phyloP scores from a whole-genome alignment of 2,888 invertebrate genomes.

The Panorpa germanica region DNA sequence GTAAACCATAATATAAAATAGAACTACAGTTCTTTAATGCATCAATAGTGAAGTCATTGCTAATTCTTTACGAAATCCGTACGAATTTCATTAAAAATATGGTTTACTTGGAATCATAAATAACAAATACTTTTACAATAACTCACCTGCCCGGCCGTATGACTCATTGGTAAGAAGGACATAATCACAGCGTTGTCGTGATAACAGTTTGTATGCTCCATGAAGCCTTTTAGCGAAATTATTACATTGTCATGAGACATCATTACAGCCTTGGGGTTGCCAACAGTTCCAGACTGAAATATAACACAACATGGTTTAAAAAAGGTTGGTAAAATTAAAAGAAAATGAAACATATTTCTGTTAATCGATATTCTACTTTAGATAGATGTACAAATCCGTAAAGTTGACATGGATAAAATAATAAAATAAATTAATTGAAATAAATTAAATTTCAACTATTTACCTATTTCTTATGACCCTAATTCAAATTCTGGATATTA shows the following conservation, averaged over 20 bases:
- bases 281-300: slow-evolving; percentile 68
- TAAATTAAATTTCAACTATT: slow-evolving; percentile 5
- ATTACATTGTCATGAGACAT: slow-evolving; percentile 75
- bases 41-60: too few species aligned
- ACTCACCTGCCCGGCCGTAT: slow-evolving; percentile 74
- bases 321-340: slow-evolving; percentile 1
- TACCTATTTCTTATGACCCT: too few species aligned
- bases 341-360: slow-evolving; percentile 1
- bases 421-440: too few species aligned
- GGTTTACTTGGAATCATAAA: neutral
- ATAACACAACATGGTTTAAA: neutral
- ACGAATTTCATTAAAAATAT: slow-evolving; percentile 3
- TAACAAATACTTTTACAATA: neutral
- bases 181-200: slow-evolving; percentile 41
- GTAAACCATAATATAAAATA: too few species aligned
- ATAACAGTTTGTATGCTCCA: too few species aligned
- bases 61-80: too few species aligned
- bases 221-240: too few species aligned
- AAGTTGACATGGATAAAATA: too few species aligned
- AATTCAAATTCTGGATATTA: too few species aligned
- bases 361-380: too few species aligned
- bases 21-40: too few species aligned
- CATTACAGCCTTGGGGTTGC: slow-evolving; percentile 87
- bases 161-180: slow-evolving; percentile 75
- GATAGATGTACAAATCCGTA: neutral